Percentiles rank a stretch among this genome's conserved stretches.
Evolutionary conservation across 2,113 vertebrate species (phyloP).

Genomic region (Eolophus roseicapilla): DNA sequence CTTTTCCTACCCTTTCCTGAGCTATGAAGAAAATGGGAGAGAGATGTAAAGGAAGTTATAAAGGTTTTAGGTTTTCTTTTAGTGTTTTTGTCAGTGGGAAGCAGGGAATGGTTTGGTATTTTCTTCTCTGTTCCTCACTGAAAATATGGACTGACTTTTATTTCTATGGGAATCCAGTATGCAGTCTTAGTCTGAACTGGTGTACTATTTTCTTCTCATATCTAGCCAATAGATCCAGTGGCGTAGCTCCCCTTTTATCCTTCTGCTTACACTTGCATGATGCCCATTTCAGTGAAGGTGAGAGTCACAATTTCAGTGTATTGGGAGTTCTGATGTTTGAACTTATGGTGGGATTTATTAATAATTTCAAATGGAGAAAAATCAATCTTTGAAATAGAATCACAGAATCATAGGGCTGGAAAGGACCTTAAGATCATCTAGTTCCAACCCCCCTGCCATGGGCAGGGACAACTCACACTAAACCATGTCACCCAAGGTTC

Average conservation of each 20-base stretch:
- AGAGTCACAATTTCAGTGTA: background rate
- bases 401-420: no score
- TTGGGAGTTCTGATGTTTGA: background rate
- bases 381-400: background rate
- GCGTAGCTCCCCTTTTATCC: background rate
- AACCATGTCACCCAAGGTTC: no score
- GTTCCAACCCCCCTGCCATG: no score
- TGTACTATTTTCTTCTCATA: background rate
- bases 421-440: no score
- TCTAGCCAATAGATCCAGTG: background rate
- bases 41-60: background rate
- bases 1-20: background rate
- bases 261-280: background rate
- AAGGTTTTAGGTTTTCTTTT: background rate
- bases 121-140: background rate
- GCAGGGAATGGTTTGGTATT: background rate
- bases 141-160: background rate
- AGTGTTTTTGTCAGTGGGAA: background rate
- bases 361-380: background rate
- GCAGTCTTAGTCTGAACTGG: background rate
- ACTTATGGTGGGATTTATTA: background rate
- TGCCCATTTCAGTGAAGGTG: background rate
- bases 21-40: background rate
- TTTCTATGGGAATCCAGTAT: background rate
- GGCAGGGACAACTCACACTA: no score